Percentiles rank a stretch among this genome's conserved stretches.
phyloP scores from a whole-genome alignment of 2,113 vertebrate species.

The Myotis lucifugus region DNA sequence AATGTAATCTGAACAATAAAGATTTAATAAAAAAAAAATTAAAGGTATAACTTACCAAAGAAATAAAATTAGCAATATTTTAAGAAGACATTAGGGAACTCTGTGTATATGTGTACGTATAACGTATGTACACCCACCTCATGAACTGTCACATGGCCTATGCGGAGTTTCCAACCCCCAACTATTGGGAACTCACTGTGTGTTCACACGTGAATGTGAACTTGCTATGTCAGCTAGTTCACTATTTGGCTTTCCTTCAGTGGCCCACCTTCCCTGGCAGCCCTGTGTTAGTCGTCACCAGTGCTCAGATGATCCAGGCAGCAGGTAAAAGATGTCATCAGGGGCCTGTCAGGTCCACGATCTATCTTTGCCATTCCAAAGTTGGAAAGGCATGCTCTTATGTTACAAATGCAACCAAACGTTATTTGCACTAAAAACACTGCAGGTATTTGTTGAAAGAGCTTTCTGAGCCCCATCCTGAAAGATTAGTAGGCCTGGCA shows the following conservation, averaged over 20 bases:
- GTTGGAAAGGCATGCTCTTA: neutral
- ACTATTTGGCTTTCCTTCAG: neutral
- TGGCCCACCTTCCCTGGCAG: neutral
- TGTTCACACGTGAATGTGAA: fast-evolving
- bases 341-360: neutral
- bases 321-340: neutral
- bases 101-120: neutral
- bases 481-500: neutral
- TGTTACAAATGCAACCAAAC: neutral
- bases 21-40: no score
- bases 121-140: no score
- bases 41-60: neutral
- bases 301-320: neutral
- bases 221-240: fast-evolving
- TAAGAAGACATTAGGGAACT: neutral
- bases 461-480: neutral
- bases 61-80: neutral
- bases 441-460: neutral
- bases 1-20: no score
- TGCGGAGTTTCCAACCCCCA: neutral
- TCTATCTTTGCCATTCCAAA: neutral
- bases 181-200: neutral
- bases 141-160: neutral
- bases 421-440: constrained; percentile 13
- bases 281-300: neutral